Conservation (phyloP, 2,797 vertebrate species). For the Scolopax rusticola region DNA sequence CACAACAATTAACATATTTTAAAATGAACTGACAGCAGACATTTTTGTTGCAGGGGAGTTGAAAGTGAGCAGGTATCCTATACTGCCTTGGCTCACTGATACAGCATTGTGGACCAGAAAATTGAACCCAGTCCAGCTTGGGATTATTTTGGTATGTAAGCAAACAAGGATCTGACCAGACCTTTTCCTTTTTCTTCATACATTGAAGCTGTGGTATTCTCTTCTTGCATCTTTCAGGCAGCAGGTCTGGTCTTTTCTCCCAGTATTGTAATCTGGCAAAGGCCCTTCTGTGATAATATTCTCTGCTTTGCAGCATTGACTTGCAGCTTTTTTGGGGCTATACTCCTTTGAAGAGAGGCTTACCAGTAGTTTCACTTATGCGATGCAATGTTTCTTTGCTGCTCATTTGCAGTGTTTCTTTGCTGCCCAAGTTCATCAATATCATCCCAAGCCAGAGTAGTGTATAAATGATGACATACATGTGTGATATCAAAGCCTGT, state of each 20-base stretch:
- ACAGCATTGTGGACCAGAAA: slow-evolving; percentile 75
- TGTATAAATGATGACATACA: neutral
- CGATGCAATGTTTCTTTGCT: slow-evolving; percentile 29
- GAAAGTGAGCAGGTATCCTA: slow-evolving; percentile 75
- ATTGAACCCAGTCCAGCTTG: slow-evolving; percentile 74
- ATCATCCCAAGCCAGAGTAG: slow-evolving; percentile 8
- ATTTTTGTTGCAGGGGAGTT: slow-evolving; percentile 75
- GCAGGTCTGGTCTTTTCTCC: slow-evolving; percentile 59
- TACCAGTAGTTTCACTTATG: neutral
- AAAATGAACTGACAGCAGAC: slow-evolving; percentile 73
- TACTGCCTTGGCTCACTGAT: slow-evolving; percentile 75
- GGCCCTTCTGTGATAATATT: slow-evolving; percentile 32
- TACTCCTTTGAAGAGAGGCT: neutral
- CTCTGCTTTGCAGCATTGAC: slow-evolving; percentile 61
- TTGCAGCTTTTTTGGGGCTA: slow-evolving; percentile 22
- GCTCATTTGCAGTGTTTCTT: slow-evolving; percentile 37
- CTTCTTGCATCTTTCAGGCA: slow-evolving; percentile 48
- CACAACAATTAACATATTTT: slow-evolving; percentile 56
- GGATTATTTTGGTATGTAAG: slow-evolving; percentile 76
- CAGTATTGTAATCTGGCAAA: neutral
- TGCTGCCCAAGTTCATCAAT: neutral
- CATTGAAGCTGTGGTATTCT: slow-evolving; percentile 52
- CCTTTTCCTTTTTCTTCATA: slow-evolving; percentile 45
- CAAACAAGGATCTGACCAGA: slow-evolving; percentile 69
- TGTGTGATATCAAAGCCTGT: neutral